Base-by-base conservation (phyloP, 2,113 vertebrate species). In the Notarius lentiginosus region DNA sequence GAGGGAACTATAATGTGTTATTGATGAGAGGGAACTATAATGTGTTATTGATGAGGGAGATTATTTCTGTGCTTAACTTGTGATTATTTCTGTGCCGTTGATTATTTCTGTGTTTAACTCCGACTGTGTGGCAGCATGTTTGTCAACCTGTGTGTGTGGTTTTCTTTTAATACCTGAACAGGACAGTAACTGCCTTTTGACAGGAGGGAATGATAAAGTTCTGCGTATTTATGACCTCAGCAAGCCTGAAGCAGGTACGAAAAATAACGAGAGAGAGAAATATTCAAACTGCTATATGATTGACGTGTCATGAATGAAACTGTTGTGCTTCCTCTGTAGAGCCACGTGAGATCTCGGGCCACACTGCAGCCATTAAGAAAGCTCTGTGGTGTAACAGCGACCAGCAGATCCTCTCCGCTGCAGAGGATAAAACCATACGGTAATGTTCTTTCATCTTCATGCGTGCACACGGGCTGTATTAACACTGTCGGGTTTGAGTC, bases 341-440 rank as follows among this genome's bases (percentile, higher is more conserved):
- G 41, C 97, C 98, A 76, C 95, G 96, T 5, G 94, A 98, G 93
- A 95, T 99, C 56, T 95, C 97, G 10, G 98, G 98, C 79, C 98
- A 99, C 89, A 97, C 96, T 3, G 97, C 97, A 80, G 97, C 97
- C 88, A 99, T 99, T 90, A 99, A 98, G 92, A 99, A 99, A 91
- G 97, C 98, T 81, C 92, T 99, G 0, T 99, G 98, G 98, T 99
- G 97, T 91, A 98, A 97, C 89, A 92, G 96, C 3, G 97, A 99
- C 91, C 96, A 95, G 89, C 98, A 98, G 91, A 99, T 99, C 89
- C 96, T 99, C 84, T 99, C 98, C 66, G 96, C 95, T 34, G 96
- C 97, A 5, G 98, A 99, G 0, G 98, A 99, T 91, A 99, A 98
- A 96, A 99, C 98, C 89, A 95, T 99, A 70, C 95, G 97, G 98